Evolutionary conservation across 2,888 invertebrate genomes (phyloP), one percentile per base, ranked within the genome.

Genomic region (Tipula unca): DNA sequence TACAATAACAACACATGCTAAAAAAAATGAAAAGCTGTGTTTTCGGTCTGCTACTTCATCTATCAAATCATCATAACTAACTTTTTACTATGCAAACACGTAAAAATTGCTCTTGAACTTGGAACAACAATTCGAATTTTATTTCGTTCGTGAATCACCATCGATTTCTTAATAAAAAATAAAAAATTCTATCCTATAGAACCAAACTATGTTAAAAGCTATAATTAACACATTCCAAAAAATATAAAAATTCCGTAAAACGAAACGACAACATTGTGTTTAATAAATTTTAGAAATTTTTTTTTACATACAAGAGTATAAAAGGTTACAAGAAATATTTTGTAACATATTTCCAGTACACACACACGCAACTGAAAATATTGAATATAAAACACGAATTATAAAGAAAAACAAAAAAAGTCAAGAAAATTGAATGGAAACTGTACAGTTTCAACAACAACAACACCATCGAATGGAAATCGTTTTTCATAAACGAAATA

Each of bases 341-440:
- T 69, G 69, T 25, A 25, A 69, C 69, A 69, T 20, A 69, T 69
- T 69, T 69, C 25, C 10, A 69, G 69, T n/a, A n/a, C n/a, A 25
- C 13, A 69, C 25, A 69, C 20, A 69, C 69, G 2, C 13, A 69
- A 25, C 8, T 3, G 13, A 25, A 69, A 13, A 69, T 69, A 69
- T 69, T 48, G 48, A 48, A 48, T 48, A 48, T 39, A 48, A 48
- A 48, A 48, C 48, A 48, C n/a, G 3, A 48, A 48, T 17, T 48
- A 48, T 48, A 82, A 29, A n/a, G n/a, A n/a, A n/a, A 32, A 32
- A 32, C 32, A 32, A 4, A 32, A 32, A 32, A 32, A 32, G 32
- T 32, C 4, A n/a, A 83, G 83, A 83, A 83, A 83, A 83, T 83
- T 32, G 83, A 32, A 83, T 32, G 35, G 35, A 83, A 83, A 83